Base-by-base conservation (phyloP, 1,140 invertebrate genomes). In the Euschistus heros region DNA sequence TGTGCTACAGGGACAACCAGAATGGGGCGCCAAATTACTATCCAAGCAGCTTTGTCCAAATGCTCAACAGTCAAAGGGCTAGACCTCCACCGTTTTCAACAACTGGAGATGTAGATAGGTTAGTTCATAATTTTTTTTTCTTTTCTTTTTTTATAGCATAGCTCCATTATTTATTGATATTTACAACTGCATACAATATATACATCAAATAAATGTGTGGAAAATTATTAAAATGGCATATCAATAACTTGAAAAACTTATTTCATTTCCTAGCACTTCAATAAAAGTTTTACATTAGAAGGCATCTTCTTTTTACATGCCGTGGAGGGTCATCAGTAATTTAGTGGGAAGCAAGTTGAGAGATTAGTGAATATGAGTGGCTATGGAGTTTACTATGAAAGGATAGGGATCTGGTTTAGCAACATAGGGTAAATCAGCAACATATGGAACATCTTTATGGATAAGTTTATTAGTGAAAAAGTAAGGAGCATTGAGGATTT, bases 1-100 rank as follows among this genome's bases (percentile, higher is more conserved):
- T 85, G 79, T 75, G 78, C 7, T 73, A 80, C 15, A 74, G 44
- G 22, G 80, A 69, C 61, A 85, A 85, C 71, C 82, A 88, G 80
- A 84, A 80, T 55, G 87, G 86, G 37, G 85, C 87, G 14, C 94
- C 94, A 0, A 97, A 96, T 77, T 97, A 97, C 75, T 95, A 84
- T 78, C 95, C 95, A 0, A 97, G 97, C 76, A 95, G 92, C 66
- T 98, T 97, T 76, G 54, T 57, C 3, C 3, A 57, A 2, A 22
- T 24, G 54, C 24, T 27, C 54, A 57, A 57, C 54, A 57, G 24
- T 15, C 4, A 20, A 6, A 22, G 54, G 24, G 54, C 54, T 24
- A 57, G 54, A 15, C 18, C 18, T 4, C 54, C 54, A 5, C 54
- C 54, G 2, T 26, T 57, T 2, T 17, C 20, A 0, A 22, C 54